A percentile compares a stretch with the other conserved stretches of the same genome.
phyloP scores from a whole-genome alignment of 2,888 invertebrate species.

The Xylota segnis region DNA sequence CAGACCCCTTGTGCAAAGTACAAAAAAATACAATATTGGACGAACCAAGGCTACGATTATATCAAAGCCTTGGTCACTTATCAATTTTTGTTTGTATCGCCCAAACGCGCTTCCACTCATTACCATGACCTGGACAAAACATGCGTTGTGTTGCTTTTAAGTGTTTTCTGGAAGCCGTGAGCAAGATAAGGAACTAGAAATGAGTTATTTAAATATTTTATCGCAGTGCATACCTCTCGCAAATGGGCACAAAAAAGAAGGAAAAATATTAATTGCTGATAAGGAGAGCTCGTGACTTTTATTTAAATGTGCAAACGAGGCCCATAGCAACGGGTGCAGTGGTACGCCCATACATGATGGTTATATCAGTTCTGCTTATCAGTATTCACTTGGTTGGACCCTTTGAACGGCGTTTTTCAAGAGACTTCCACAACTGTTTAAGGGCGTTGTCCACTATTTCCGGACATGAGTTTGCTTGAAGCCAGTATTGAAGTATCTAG shows the following conservation, averaged over 20 bases:
- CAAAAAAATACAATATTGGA: not conserved
- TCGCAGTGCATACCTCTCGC: not conserved
- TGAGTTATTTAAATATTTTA: slow-evolving; percentile 18
- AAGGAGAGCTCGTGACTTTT: slow-evolving; percentile 5
- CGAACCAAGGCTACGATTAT: not conserved
- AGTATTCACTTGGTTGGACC: too few relatives aligned
- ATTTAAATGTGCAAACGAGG: not conserved
- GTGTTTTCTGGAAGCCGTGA: not conserved
- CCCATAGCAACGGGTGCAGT: not conserved
- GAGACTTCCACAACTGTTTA: too few relatives aligned
- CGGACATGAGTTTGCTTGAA: too few relatives aligned
- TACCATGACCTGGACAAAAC: slow-evolving; percentile 4
- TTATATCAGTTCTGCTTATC: too few relatives aligned
- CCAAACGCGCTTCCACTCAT: not conserved
- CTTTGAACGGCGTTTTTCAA: too few relatives aligned
- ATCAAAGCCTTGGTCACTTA: slow-evolving; percentile 2
- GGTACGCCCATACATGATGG: too few relatives aligned
- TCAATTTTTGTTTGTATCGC: not conserved
- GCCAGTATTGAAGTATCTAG: too few relatives aligned
- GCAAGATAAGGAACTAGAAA: slow-evolving; percentile 6
- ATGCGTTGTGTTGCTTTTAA: not conserved
- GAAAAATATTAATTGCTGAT: not conserved
- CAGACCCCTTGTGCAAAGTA: not conserved
- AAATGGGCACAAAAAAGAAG: not conserved
- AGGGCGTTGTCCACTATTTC: too few relatives aligned